Percentiles rank a stretch among this genome's conserved stretches.
phyloP scores from a whole-genome alignment of 2,888 invertebrate genomes.

The Mesodorylaimus sp. region DNA sequence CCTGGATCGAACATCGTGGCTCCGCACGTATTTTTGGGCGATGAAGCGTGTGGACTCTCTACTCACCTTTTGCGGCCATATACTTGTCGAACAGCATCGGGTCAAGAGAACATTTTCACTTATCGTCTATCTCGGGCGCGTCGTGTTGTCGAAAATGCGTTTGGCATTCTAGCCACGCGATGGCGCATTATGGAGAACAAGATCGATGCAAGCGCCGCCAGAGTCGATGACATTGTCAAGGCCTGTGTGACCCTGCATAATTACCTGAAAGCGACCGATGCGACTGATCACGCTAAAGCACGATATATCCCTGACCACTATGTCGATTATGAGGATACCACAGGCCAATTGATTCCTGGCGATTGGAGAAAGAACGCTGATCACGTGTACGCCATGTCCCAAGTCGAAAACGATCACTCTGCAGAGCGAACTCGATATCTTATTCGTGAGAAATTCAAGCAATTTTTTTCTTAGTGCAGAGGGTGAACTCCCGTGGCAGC shows the following conservation, averaged over 20 bases:
- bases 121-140: slow-evolving; percentile 10
- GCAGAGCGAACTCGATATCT: too few species aligned
- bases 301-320: too few species aligned
- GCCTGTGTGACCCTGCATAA: neutral
- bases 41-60: slow-evolving; percentile 11
- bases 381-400: neutral
- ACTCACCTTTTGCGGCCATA: slow-evolving; percentile 10
- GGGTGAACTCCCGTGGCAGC: too few species aligned
- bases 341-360: neutral
- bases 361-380: neutral
- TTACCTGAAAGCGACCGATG: too few species aligned
- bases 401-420: too few species aligned
- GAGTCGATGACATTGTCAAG: neutral
- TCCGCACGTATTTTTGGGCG: slow-evolving; percentile 9
- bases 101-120: slow-evolving; percentile 9
- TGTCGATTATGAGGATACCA: neutral
- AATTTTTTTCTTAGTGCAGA: too few species aligned
- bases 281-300: too few species aligned
- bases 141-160: slow-evolving; percentile 9
- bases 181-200: slow-evolving; percentile 8
- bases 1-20: too few species aligned
- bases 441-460: too few species aligned
- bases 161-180: slow-evolving; percentile 9
- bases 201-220: neutral
- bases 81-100: neutral